Conservation (phyloP, 1,140 invertebrate genomes). For the Euwallacea similis region DNA sequence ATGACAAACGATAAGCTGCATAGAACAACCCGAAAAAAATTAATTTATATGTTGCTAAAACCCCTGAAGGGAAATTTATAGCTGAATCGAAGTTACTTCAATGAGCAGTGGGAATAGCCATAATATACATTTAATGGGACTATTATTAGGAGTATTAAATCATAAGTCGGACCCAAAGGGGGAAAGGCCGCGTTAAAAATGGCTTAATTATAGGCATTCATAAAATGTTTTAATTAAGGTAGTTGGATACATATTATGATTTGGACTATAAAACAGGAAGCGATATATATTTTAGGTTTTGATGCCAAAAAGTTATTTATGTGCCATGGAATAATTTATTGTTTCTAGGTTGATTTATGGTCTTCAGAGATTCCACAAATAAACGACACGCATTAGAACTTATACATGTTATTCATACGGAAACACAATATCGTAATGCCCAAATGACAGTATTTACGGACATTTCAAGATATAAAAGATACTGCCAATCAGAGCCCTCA, state of each 20-base stretch:
- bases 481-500: too few species aligned
- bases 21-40: too few species aligned
- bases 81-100: too few species aligned
- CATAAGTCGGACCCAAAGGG: neutral
- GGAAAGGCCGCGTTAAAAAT: neutral
- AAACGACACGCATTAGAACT: neutral
- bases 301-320: constrained; percentile 11
- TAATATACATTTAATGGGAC: constrained; percentile 6
- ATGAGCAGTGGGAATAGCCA: neutral
- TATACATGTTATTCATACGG: neutral
- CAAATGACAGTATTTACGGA: constrained; percentile 15
- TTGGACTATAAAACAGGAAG: constrained; percentile 14
- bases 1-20: too few species aligned
- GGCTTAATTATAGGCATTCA: constrained; percentile 14
- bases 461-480: neutral
- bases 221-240: constrained; percentile 4
- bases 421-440: constrained; percentile 3
- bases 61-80: too few species aligned
- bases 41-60: too few species aligned
- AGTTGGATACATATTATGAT: neutral
- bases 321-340: neutral
- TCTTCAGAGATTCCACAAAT: too few species aligned
- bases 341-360: neutral
- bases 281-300: constrained; percentile 3
- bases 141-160: constrained; percentile 16